These are phyloP conservation scores for Nestor notabilis DNA, from an alignment of 2,113 vertebrate genomes.

Conservation along the genomic window DNA sequence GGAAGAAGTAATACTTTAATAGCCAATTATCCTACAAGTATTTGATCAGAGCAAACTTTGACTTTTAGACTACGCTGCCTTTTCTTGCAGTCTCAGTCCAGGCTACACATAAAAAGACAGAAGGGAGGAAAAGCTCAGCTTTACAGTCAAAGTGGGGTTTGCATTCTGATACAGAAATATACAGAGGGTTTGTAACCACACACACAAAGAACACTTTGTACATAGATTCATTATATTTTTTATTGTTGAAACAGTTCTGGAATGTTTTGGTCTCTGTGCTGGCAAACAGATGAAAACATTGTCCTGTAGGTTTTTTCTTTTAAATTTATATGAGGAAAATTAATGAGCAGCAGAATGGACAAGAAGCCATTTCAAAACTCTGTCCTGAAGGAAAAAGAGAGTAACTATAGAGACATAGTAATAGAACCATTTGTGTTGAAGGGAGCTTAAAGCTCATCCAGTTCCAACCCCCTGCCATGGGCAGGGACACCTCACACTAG, in stretches of 20 bases:
- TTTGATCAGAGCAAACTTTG: neutral
- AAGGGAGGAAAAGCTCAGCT: neutral
- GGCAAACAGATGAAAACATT: neutral
- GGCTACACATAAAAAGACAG: neutral
- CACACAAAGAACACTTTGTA: conserved; percentile 54
- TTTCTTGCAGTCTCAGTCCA: neutral
- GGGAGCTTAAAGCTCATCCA: neutral
- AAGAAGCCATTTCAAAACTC: neutral
- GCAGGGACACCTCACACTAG: neutral
- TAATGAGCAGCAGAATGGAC: neutral
- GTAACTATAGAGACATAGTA: neutral
- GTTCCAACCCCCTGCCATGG: neutral
- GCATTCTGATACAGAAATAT: neutral
- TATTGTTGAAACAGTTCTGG: conserved; percentile 26
- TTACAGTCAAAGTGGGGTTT: neutral
- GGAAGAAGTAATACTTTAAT: neutral
- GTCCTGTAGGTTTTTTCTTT: neutral
- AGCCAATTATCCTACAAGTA: neutral
- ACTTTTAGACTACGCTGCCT: neutral
- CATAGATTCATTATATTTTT: neutral
- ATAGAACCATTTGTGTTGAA: neutral
- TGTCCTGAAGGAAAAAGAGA: neutral
- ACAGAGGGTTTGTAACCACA: neutral
- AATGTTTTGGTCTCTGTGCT: conserved; percentile 31
- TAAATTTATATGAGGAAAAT: neutral